A percentile compares a stretch with the other conserved stretches of the same genome.
These are phyloP conservation scores for Xestia xanthographa DNA, from an alignment of 2,888 invertebrate genomes.

Conservation along the genomic window DNA sequence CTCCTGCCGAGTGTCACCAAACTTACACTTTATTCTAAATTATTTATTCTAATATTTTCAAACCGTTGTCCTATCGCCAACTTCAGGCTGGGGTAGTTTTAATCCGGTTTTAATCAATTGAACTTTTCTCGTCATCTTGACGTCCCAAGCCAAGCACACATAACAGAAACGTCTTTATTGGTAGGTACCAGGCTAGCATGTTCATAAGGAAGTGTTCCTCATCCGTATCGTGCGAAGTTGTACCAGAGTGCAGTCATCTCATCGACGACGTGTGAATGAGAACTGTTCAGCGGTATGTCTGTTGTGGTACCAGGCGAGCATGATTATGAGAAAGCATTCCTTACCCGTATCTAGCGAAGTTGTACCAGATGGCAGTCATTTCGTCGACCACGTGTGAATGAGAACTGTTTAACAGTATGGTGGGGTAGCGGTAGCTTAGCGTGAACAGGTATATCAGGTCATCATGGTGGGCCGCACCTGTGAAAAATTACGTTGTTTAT, in stretches of 20 bases:
- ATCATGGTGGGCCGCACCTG: conserved; percentile 85
- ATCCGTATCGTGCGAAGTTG: conserved; percentile 88
- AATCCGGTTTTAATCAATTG: neutral
- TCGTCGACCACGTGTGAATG: conserved; percentile 83
- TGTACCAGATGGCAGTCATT: conserved; percentile 84
- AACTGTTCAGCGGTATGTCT: conserved; percentile 72
- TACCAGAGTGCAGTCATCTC: conserved; percentile 83
- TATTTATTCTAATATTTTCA: neutral
- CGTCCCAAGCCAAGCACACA: neutral
- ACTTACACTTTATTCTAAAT: no score
- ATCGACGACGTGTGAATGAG: conserved; percentile 83
- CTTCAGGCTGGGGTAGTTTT: neutral
- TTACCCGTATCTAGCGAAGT: conserved; percentile 87
- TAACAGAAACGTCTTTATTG: neutral
- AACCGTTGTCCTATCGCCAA: neutral
- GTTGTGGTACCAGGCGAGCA: neutral
- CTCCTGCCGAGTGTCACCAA: no score
- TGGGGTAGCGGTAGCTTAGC: conserved; percentile 79
- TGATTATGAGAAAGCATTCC: conserved; percentile 18
- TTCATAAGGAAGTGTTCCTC: conserved; percentile 46
- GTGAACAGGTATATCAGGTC: conserved; percentile 88
- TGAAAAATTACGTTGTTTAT: neutral
- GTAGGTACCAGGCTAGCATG: neutral
- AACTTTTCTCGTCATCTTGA: neutral
- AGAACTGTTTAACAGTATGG: conserved; percentile 74